phyloP scores from a whole-genome alignment of 2,888 invertebrate genomes.

The Apoda limacodes region DNA sequence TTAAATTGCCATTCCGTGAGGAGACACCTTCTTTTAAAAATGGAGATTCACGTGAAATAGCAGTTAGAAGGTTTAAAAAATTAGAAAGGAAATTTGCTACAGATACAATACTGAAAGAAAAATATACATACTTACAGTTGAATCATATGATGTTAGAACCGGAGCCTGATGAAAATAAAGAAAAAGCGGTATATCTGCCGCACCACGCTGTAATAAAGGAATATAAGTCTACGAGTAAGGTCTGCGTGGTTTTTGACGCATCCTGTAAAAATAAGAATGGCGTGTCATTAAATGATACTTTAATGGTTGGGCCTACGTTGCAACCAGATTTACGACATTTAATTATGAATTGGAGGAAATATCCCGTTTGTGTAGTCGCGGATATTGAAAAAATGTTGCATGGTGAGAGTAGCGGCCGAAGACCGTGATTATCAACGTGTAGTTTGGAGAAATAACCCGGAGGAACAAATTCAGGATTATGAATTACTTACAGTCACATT shows the following conservation, averaged over 20 bases:
- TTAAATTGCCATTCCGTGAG: slow-evolving; percentile 14
- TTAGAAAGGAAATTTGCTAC: slow-evolving; percentile 13
- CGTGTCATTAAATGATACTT: slow-evolving; percentile 14
- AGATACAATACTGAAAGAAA: slow-evolving; percentile 8
- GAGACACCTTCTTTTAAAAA: slow-evolving; percentile 6
- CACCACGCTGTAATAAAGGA: slow-evolving; percentile 17
- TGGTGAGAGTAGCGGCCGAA: too few relatives aligned
- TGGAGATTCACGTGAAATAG: slow-evolving; percentile 17
- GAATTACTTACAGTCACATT: too few relatives aligned
- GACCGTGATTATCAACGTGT: too few relatives aligned
- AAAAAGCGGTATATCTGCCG: slow-evolving; percentile 3
- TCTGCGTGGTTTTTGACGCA: slow-evolving; percentile 6
- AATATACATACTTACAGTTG: slow-evolving; percentile 15
- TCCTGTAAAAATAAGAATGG: slow-evolving; percentile 10
- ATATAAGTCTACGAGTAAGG: slow-evolving; percentile 6
- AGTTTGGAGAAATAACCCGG: too few relatives aligned
- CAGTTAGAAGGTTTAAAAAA: slow-evolving; percentile 16
- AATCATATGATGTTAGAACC: slow-evolving; percentile 17
- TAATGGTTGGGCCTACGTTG: slow-evolving; percentile 15
- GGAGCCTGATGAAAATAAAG: slow-evolving; percentile 2
- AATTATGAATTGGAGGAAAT: slow-evolving; percentile 12
- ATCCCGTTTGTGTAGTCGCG: slow-evolving; percentile 8
- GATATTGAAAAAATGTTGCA: too few relatives aligned
- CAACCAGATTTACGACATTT: slow-evolving; percentile 14
- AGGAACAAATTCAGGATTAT: too few relatives aligned